Base-by-base conservation (phyloP, 2,888 invertebrate species). In the Dasysyrphus tricinctus region DNA sequence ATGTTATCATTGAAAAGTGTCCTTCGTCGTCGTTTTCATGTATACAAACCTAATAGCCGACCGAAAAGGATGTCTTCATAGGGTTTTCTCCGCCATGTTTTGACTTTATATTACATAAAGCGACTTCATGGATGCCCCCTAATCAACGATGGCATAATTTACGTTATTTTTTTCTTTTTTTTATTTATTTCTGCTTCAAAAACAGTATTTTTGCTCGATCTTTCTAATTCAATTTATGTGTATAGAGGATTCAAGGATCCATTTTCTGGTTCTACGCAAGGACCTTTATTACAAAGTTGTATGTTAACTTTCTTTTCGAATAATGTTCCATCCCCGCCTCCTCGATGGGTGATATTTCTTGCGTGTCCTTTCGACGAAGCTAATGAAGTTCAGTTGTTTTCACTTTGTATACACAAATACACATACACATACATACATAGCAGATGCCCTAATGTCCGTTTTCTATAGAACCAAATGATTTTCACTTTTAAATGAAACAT, bases 381-480 rank as follows among this genome's bases (percentile, higher is more conserved):
- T 86, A 86, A 86, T 82, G 86, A 86, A 75, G 74, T 86, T 86
- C 75, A 86, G 74, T 86, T 86, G 78, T 82, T 79, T 77, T 75
- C 78, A 74, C 75, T 72, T 82, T 79, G 77, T 78, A 37, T 80
- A 63, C 2, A 19, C 2, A 8, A 24, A n/a, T 24, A 3, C 3
- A 24, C 24, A 24, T 24, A 24, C 24, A 24, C 24, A 24, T 24
- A n/a, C n/a, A 59, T 3, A 16, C 0, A n/a, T 29, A 59, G 19
- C 67, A 24, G 3, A 24, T 8, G 29, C 8, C 9, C 63, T 34
- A 4, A 12, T 47, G 47, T 42, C 29, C 42, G 29, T 19, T 39
- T 3, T 39, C 34, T 37, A 44, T 51, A 42, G 57, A 39, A 12
- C 29, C 24, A 63, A 77, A 78, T 73, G 65, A 78, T 81, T 78